Base-by-base conservation (phyloP, 2,888 invertebrate genomes). In the Dichetophora obliterata region DNA sequence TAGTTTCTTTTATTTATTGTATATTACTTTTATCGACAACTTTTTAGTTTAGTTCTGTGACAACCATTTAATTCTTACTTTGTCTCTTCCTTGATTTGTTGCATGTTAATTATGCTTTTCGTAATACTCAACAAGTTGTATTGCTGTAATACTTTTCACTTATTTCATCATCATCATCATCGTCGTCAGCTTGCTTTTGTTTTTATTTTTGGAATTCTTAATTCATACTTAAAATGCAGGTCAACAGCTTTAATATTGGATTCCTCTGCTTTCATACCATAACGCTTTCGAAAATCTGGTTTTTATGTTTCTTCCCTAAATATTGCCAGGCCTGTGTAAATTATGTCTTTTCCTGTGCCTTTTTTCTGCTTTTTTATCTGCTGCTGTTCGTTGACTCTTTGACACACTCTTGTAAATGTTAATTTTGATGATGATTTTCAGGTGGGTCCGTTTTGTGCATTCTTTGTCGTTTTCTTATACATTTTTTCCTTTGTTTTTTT, bases 221-320 rank as follows among this genome's bases (percentile, higher is more conserved):
- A 24, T 59, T 59, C 14, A 79, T 79, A 78, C 79, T 82, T 82
- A 79, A 80, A 83, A 83, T 83, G 79, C 84, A 83, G 82, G 82
- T 84, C 82, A 83, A 80, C 80, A 79, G 82, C 82, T 63, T 63
- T 16, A 34, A 31, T 2, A 63, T 31, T 63, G 31, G 14, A 2
- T n/a, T 61, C 27, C 61, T 8, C 9, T 24, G 5, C 31, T 61
- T 27, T n/a, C n/a, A n/a, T n/a, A 9, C 5, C 9, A 22, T 61
- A 31, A 27, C 43, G 52, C 43, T 70, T 27, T 61, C 19, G 19
- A 48, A 70, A 73, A 76, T 79, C 76, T 75, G 78, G 76, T 81
- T 78, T 65, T 76, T 34, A 4, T 27, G 48, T 59, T 72, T 14
- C 19, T 5, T 50, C n/a, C 43, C 43, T 5, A 3, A 43, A 43